phyloP scores from a whole-genome alignment of 2,797 vertebrate genomes.

The Falco berigora region DNA sequence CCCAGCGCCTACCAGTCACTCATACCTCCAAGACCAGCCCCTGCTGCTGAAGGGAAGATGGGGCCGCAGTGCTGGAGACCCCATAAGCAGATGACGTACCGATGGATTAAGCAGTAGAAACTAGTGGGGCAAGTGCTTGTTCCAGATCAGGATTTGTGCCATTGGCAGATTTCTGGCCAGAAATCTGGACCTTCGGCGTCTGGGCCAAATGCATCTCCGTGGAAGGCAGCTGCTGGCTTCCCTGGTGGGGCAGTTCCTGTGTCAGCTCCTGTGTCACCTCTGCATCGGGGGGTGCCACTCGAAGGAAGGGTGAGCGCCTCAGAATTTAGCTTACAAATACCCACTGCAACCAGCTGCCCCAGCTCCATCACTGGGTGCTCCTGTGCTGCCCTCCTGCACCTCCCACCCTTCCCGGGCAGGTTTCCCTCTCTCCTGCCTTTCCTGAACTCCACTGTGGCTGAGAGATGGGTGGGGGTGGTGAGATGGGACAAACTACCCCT shows the following conservation, averaged over 20 bases:
- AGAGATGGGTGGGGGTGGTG: not conserved
- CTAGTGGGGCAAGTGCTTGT: not conserved
- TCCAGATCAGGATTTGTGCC: not conserved
- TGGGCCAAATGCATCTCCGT: not conserved
- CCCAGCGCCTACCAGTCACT: not conserved
- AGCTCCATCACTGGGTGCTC: accelerated
- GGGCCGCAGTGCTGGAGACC: not conserved
- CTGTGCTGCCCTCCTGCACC: not conserved
- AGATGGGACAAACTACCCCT: not conserved
- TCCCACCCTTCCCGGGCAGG: not conserved
- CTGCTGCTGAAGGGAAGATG: not conserved
- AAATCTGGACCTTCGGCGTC: not conserved
- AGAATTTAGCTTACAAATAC: accelerated
- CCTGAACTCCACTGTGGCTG: not conserved
- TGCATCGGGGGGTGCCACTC: not conserved
- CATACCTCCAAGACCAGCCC: not conserved
- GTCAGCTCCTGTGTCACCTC: not conserved
- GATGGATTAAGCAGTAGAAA: not conserved
- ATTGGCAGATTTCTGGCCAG: not conserved
- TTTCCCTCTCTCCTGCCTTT: not conserved
- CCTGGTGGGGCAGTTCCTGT: not conserved
- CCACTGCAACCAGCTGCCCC: not conserved
- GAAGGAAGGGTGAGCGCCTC: not conserved
- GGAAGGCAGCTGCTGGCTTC: not conserved
- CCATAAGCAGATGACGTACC: accelerated